Conservation (phyloP, 2,888 invertebrate genomes). For the Meloe dianella region DNA sequence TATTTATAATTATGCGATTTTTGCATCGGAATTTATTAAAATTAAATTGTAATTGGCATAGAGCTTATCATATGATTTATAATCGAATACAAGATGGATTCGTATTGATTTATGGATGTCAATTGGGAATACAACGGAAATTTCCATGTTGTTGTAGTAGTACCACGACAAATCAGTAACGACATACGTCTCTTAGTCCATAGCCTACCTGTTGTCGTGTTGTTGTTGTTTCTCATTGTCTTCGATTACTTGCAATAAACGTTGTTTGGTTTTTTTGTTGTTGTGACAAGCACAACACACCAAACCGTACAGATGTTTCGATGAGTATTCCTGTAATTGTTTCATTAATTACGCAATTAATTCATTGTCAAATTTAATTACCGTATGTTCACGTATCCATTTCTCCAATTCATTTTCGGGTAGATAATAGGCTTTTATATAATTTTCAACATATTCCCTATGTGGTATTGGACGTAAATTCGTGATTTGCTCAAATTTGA, state of each 20-base stretch:
- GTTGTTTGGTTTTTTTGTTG: slow-evolving; percentile 84
- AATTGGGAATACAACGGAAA: slow-evolving; percentile 51
- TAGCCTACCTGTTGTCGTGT: slow-evolving; percentile 6
- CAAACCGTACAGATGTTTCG: slow-evolving; percentile 83
- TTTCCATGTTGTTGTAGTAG: slow-evolving; percentile 52
- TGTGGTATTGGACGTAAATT: slow-evolving; percentile 84
- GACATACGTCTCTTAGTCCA: background rate
- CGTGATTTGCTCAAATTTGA: slow-evolving; percentile 88
- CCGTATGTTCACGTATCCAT: slow-evolving; percentile 84
- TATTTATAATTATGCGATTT: slow-evolving; percentile 59
- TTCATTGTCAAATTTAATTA: no score
- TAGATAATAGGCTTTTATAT: slow-evolving; percentile 95
- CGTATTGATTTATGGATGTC: slow-evolving; percentile 66
- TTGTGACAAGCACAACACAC: slow-evolving; percentile 87
- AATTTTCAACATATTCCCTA: slow-evolving; percentile 89
- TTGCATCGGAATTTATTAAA: slow-evolving; percentile 63
- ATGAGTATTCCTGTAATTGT: slow-evolving; percentile 77
- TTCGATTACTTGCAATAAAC: slow-evolving; percentile 76
- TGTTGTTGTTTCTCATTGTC: slow-evolving; percentile 56
- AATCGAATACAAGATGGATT: slow-evolving; percentile 72
- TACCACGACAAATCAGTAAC: background rate
- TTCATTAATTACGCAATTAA: slow-evolving; percentile 12
- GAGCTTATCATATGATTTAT: slow-evolving; percentile 68
- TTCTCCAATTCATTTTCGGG: slow-evolving; percentile 86
- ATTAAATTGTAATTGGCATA: slow-evolving; percentile 68